Evolutionary conservation across 2,888 invertebrate species (phyloP), one percentile per base, ranked within the genome.

Genomic region (Copidosoma aretas): DNA sequence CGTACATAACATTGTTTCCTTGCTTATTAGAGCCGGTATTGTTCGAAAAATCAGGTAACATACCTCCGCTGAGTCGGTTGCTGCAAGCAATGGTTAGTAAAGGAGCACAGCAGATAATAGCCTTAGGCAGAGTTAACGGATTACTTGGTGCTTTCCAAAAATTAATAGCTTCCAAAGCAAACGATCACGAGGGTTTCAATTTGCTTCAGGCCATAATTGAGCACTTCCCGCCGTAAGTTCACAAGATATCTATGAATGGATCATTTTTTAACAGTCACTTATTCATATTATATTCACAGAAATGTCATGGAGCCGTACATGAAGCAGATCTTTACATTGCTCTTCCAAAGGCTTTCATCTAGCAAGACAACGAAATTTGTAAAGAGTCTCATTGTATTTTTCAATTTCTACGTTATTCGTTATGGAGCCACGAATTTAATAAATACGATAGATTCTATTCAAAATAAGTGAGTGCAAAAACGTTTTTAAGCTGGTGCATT

Each of bases 281-380:
- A 8, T 8, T 24, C 15, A 64, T 15, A 56, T 65, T 67, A 10
- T 56, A 43, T 65, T 53, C 54, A n/a, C n/a, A 93, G 93, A 69
- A 87, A 90, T 21, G 88, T 90, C 60, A 85, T 97, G 81, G 88
- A 90, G 64, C 89, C 89, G 24, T 95, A 89, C 83, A 88, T 93
- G 80, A 93, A 93, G 80, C 95, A 96, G 84, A 89, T 98, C 69
- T 95, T 97, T 83, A 88, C 94, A 17, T 84, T 98, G 68, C 87
- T 98, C n/a, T 98, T 98, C 86, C 95, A 96, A 85, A 88, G 98
- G 64, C 86, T 99, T 41, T 93, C 95, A 1, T 92, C 93, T 0
- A 93, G 94, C 0, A 98, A 97, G 86, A 99, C 99, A 0, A 93
- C 95, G 0, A 98, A 98, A 86, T 98, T 92, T 84, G 90, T 97